Evolutionary conservation across 2,888 invertebrate genomes (phyloP).

Genomic region (Drosophila limbata): DNA sequence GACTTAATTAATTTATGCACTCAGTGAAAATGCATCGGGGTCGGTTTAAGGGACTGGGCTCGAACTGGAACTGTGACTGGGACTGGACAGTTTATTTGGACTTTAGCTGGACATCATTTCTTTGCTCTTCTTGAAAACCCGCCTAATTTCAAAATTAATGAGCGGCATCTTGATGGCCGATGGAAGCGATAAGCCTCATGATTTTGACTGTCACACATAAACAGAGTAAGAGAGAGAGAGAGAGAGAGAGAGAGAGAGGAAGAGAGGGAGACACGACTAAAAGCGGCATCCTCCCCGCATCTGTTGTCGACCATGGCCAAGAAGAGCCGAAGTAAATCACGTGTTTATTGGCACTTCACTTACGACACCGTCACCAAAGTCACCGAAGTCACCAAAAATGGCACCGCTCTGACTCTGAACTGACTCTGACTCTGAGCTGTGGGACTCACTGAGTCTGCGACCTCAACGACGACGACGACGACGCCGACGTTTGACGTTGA

Average conservation of each 20-base stretch:
- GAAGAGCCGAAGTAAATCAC: slow-evolving; percentile 81
- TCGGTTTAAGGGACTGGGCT: slow-evolving; percentile 1
- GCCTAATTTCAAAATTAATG: slow-evolving; percentile 85
- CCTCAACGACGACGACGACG: slow-evolving; percentile 20
- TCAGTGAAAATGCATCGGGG: slow-evolving; percentile 67
- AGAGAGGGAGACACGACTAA: slow-evolving; percentile 35
- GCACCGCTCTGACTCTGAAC: slow-evolving; percentile 59
- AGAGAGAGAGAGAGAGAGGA: slow-evolving; percentile 10
- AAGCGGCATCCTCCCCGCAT: slow-evolving; percentile 54
- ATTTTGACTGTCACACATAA: slow-evolving; percentile 74
- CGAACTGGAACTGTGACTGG: neutral
- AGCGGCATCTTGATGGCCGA: slow-evolving; percentile 84
- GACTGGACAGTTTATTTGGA: slow-evolving; percentile 56
- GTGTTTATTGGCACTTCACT: slow-evolving; percentile 84
- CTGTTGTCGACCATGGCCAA: slow-evolving; percentile 36
- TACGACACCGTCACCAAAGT: slow-evolving; percentile 72
- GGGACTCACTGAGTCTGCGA: slow-evolving; percentile 37
- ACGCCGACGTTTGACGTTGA: neutral
- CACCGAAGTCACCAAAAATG: slow-evolving; percentile 70
- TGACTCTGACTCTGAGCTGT: slow-evolving; percentile 44
- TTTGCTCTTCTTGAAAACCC: slow-evolving; percentile 78
- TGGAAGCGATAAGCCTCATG: slow-evolving; percentile 81
- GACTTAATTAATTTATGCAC: slow-evolving; percentile 85
- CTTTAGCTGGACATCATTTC: slow-evolving; percentile 72
- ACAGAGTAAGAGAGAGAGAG: slow-evolving; percentile 34